These are phyloP conservation scores for Psilopogon haemacephalus DNA, from an alignment of 2,113 vertebrate species.

Conservation along the genomic window DNA sequence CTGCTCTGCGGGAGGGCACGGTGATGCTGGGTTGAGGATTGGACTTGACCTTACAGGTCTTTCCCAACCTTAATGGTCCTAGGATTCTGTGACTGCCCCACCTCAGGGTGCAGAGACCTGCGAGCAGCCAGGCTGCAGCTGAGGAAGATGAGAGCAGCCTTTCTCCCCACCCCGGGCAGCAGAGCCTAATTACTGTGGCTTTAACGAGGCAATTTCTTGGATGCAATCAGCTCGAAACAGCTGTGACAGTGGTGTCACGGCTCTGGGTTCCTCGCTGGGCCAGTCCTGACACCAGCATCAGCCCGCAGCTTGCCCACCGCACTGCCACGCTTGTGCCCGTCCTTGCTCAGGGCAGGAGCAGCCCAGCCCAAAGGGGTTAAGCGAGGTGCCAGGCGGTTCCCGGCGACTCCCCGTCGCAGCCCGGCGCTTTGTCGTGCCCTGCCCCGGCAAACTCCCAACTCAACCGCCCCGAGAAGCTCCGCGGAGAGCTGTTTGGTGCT, in stretches of 20 bases:
- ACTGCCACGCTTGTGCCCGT: not conserved
- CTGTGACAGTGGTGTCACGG: fast-evolving
- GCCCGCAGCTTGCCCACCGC: fast-evolving
- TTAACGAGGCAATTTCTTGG: not conserved
- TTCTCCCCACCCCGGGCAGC: not conserved
- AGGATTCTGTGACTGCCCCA: not conserved
- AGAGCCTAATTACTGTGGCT: not conserved
- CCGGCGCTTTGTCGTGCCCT: not conserved
- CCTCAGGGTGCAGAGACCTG: not conserved
- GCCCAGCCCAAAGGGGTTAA: not conserved
- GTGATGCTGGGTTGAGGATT: too few relatives aligned
- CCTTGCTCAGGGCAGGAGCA: not conserved
- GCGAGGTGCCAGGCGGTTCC: not conserved
- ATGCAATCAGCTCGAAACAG: fast-evolving
- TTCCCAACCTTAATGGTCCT: too few relatives aligned
- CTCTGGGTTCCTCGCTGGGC: not conserved
- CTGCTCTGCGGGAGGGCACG: not conserved
- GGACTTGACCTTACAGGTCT: too few relatives aligned
- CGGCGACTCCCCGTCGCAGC: not conserved
- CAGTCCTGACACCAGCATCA: not conserved
- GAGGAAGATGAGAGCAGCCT: not conserved
- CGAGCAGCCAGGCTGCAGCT: not conserved
- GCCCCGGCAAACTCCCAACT: not conserved
- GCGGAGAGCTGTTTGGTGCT: not conserved
- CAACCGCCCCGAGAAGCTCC: not conserved